Base-by-base conservation (phyloP, 2,888 invertebrate genomes). In the Seladonia tumulorum region DNA sequence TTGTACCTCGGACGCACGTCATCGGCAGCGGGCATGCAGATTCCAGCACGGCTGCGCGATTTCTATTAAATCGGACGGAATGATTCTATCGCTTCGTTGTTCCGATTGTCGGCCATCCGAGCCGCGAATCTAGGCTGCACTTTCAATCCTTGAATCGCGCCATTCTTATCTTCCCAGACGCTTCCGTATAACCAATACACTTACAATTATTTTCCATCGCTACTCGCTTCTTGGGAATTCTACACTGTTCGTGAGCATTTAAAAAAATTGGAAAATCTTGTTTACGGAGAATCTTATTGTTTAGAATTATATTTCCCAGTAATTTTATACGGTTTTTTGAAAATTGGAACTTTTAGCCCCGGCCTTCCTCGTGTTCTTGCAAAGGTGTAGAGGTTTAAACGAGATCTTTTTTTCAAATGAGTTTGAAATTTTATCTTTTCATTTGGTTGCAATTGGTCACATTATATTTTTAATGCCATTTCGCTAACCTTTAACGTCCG, bases 81-180 rank as follows among this genome's bases (percentile, higher is more conserved):
- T 1, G 35, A 72, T 76, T 82, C 76, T 42, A 81, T 29, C 47
- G 60, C 75, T 71, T 29, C 25, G 16, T 29, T 35, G 42, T n/a
- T 22, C 73, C 42, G n/a, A 42, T 42, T 22, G 42, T 22, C 68
- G 10, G 4, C 39, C 39, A 18, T 25, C 8, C 25, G 60, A 60
- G 4, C 25, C 22, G 18, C 7, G 12, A 60, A n/a, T 60, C 12
- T 4, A 10, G 60, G 25, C 25, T 49, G 5, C 25, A 8, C 25
- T n/a, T 60, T 60, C 14, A 45, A 1, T 14, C 45, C 12, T 12
- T 45, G 12, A 45, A 45, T 12, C 2, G 45, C 10, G 45, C 45
- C 12, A 45, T 45, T 45, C 12, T 45, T 45, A 12, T 45, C 45
- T 45, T 45, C 14, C 45, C 12, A 45, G 45, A 45, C 45, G 12